Evolutionary conservation across 2,888 invertebrate genomes (phyloP).

Genomic region (Maniola hyperantus): DNA sequence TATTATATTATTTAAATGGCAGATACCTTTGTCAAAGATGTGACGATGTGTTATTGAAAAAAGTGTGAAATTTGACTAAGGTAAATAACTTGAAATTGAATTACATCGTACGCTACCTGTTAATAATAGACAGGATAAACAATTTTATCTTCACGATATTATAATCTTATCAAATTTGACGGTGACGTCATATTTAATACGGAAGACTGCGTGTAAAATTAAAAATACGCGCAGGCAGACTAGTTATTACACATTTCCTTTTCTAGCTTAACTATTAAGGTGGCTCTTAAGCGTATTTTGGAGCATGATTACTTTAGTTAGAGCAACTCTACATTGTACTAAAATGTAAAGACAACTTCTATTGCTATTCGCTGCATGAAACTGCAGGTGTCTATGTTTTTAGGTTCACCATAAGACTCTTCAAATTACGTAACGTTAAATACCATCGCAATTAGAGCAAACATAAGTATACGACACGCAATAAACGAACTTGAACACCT

Average conservation of each 20-base stretch:
- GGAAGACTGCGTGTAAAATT: neutral
- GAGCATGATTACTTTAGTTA: neutral
- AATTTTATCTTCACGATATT: constrained; percentile 3
- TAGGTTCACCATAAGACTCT: neutral
- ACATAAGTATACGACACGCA: constrained; percentile 33
- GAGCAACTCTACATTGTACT: neutral
- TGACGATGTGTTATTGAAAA: neutral
- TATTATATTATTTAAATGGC: neutral
- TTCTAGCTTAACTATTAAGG: neutral
- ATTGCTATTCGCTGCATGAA: neutral
- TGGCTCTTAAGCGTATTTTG: neutral
- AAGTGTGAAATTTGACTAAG: constrained; percentile 5
- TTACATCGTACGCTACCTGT: constrained; percentile 10
- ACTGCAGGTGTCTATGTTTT: neutral
- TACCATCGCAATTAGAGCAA: constrained; percentile 16
- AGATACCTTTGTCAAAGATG: neutral
- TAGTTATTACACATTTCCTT: no score
- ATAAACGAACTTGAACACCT: constrained; percentile 38
- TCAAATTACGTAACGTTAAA: neutral
- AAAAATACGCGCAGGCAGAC: no score
- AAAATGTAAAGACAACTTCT: no score
- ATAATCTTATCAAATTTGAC: constrained; percentile 10
- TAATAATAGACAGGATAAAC: constrained; percentile 14
- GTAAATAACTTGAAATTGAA: neutral
- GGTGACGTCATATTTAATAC: constrained; percentile 14